A percentile compares a stretch with the other conserved stretches of the same genome.
phyloP scores from a whole-genome alignment of 2,888 invertebrate genomes.

The Drosophila nigritarsus region DNA sequence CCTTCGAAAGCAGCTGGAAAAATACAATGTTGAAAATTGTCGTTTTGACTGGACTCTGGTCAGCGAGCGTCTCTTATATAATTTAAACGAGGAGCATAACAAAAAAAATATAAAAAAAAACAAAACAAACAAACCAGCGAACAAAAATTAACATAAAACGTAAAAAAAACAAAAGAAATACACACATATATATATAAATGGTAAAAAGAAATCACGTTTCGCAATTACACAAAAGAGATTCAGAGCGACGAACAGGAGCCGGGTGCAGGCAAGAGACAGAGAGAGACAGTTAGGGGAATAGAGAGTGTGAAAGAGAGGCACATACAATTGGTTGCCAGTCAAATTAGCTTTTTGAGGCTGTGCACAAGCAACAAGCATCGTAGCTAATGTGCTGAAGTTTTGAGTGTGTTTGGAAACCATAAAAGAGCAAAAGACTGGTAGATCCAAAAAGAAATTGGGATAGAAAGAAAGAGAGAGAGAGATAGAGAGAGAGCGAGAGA shows the following conservation, averaged over 20 bases:
- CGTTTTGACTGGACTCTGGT: conserved; percentile 44
- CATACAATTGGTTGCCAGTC: conserved; percentile 12
- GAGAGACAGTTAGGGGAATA: not conserved
- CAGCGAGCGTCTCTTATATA: conserved; percentile 52
- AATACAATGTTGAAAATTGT: conserved; percentile 48
- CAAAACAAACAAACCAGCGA: conserved; percentile 27
- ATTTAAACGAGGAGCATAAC: conserved; percentile 47
- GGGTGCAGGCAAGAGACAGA: conserved; percentile 5
- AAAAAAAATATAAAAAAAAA: conserved; percentile 8
- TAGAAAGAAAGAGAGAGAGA: not conserved
- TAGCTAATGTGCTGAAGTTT: conserved; percentile 24
- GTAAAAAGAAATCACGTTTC: conserved; percentile 65
- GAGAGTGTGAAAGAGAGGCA: conserved; percentile 8
- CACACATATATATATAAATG: conserved; percentile 22
- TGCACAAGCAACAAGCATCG: conserved; percentile 8
- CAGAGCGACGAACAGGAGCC: not conserved
- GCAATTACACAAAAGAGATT: conserved; percentile 64
- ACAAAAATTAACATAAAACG: conserved; percentile 69
- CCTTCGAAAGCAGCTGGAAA: conserved; percentile 61
- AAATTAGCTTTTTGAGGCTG: conserved; percentile 32
- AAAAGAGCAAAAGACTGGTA: not conserved
- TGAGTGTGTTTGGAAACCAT: conserved; percentile 18
- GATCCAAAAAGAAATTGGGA: conserved; percentile 1
- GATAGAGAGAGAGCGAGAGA: not conserved
- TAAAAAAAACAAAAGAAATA: conserved; percentile 32